Evolutionary conservation across 2,888 invertebrate genomes (phyloP).

Genomic region (Mystacides longicornis): DNA sequence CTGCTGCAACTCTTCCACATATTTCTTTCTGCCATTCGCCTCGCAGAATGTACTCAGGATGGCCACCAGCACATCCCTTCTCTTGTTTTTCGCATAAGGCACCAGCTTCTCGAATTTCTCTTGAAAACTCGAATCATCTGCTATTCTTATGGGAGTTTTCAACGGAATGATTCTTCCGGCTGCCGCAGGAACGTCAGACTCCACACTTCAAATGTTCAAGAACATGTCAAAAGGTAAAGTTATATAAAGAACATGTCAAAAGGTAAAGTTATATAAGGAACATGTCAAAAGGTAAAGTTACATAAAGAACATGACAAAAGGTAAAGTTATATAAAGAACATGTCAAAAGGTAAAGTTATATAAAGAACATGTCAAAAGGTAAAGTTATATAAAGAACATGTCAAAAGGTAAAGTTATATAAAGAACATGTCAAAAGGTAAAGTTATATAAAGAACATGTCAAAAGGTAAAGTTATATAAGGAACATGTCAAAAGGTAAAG

Average conservation of each 20-base stretch:
- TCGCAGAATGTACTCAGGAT: constrained; percentile 54
- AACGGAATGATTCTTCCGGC: constrained; percentile 51
- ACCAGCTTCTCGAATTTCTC: constrained; percentile 3
- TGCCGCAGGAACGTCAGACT: constrained; percentile 59
- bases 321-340: not conserved
- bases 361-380: too few species aligned
- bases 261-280: too few species aligned
- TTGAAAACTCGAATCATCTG: not conserved
- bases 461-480: too few species aligned
- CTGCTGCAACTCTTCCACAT: constrained; percentile 49
- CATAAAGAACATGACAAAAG: too few species aligned
- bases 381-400: too few species aligned
- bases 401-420: too few species aligned
- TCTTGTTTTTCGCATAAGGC: constrained; percentile 41
- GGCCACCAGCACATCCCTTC: constrained; percentile 41
- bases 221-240: not conserved
- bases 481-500: too few species aligned
- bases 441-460: too few species aligned
- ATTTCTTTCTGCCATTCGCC: constrained; percentile 42
- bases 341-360: not conserved
- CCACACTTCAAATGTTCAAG: constrained; percentile 25
- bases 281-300: too few species aligned
- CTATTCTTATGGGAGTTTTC: not conserved
- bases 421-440: too few species aligned
- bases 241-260: too few species aligned